These are phyloP conservation scores for Protobothrops mucrosquamatus DNA, from an alignment of 2,113 vertebrate species.

Conservation along the genomic window DNA sequence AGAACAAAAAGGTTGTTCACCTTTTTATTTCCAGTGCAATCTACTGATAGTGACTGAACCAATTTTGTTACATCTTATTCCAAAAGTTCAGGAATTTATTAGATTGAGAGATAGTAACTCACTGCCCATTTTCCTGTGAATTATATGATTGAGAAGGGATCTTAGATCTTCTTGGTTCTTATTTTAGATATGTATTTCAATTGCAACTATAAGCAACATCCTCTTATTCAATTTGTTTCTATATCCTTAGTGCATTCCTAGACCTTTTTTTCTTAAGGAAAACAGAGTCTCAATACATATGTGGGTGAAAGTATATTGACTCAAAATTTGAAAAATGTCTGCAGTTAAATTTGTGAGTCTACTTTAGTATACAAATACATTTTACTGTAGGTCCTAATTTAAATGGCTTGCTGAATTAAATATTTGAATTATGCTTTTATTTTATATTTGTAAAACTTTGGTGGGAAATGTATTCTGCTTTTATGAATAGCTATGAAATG, in stretches of 20 bases:
- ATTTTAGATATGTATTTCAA: neutral
- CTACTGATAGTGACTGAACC: neutral
- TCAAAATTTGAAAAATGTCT: neutral
- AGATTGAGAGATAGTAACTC: neutral
- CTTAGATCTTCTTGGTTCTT: neutral
- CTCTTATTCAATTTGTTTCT: neutral
- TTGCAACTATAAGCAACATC: neutral
- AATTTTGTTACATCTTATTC: neutral
- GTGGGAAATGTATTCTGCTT: neutral
- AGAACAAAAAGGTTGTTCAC: neutral
- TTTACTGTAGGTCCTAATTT: neutral
- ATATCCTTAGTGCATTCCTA: neutral
- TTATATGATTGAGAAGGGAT: neutral
- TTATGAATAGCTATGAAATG: neutral
- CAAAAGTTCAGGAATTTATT: neutral
- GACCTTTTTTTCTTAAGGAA: neutral
- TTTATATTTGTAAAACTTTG: neutral
- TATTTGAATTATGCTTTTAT: neutral
- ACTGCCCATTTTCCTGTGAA: neutral
- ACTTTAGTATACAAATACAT: neutral
- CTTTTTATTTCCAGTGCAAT: neutral
- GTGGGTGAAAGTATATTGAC: neutral
- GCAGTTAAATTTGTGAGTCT: neutral
- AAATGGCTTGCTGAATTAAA: neutral
- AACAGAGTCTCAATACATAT: neutral